Evolutionary conservation across 2,888 invertebrate species (phyloP), one percentile per base, ranked within the genome.

Genomic region (Cabera pusaria): DNA sequence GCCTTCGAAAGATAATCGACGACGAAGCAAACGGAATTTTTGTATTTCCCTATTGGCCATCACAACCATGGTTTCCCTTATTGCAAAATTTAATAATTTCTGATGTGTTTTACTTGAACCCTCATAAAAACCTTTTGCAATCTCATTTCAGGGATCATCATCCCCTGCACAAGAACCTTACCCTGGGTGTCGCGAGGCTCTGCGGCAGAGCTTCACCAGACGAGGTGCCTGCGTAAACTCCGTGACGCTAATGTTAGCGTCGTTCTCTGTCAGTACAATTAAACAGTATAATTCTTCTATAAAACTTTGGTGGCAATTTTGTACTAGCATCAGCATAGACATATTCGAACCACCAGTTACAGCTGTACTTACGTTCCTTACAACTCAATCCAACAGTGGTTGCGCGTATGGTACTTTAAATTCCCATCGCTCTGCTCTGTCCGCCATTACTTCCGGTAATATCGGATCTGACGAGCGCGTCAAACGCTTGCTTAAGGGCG

Each of bases 31-130:
- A 12, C 2, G 59, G 59, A 2, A 49, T 59, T 1, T 10, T 61
- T 0, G 50, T 54, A 2, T 54, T 49, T 4, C 58, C 57, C 0
- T 24, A 44, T 2, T 58, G 56, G 54, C 48, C 53, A 3, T 35
- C 49, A 7, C 59, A 60, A 16, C 39, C 55, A 0, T 60, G 56
- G 60, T 57, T 32, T 8, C 59, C 56, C 0, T 14, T 52, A 0
- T 11, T 52, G 7, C 26, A 19, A 8, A 41, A 11, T 1, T 10
- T 56, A 12, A 44, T 14, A 38, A 7, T 27, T 7, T 32, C 32
- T 2, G 5, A 38, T 6, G 9, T 54, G 5, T n/a, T 47, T 3
- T 44, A 31, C 6, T 38, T 55, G 0, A 27, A 38, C 8, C 45
- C 50, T 0, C 28, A 26, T 43, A 37, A 43, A 36, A 10, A 38